These are phyloP conservation scores for Molanna angustata DNA, from an alignment of 2,888 invertebrate species.

Conservation along the genomic window DNA sequence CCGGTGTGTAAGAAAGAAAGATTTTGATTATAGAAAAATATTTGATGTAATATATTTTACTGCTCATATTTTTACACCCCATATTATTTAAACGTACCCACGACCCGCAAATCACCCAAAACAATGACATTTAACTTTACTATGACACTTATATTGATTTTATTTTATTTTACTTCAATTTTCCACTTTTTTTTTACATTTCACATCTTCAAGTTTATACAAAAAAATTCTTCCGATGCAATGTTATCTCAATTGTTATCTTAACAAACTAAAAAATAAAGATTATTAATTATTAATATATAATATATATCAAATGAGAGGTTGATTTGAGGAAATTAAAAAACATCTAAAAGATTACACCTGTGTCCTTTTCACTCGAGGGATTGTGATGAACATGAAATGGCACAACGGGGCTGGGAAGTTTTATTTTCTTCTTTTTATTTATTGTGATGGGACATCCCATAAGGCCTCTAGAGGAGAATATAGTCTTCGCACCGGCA, in stretches of 20 bases:
- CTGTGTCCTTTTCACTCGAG: neutral
- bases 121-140: constrained; percentile 8
- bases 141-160: too few species aligned
- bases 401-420: constrained; percentile 7
- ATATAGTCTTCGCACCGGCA: too few species aligned
- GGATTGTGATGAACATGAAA: neutral
- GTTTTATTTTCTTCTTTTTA: neutral
- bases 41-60: too few species aligned
- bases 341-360: constrained; percentile 5
- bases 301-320: neutral
- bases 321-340: neutral
- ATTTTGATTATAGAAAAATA: too few species aligned
- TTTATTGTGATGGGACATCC: neutral
- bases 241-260: too few species aligned
- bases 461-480: constrained; percentile 4
- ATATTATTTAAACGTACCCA: too few species aligned
- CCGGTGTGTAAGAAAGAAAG: too few species aligned
- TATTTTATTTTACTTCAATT: too few species aligned
- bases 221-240: neutral
- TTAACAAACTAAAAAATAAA: neutral
- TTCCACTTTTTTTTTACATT: neutral
- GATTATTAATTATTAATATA: neutral
- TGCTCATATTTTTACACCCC: too few species aligned
- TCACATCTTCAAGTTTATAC: constrained; percentile 1
- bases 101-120: constrained; percentile 9